phyloP scores from a whole-genome alignment of 2,113 vertebrate species.

The Odontophorus gujanensis region DNA sequence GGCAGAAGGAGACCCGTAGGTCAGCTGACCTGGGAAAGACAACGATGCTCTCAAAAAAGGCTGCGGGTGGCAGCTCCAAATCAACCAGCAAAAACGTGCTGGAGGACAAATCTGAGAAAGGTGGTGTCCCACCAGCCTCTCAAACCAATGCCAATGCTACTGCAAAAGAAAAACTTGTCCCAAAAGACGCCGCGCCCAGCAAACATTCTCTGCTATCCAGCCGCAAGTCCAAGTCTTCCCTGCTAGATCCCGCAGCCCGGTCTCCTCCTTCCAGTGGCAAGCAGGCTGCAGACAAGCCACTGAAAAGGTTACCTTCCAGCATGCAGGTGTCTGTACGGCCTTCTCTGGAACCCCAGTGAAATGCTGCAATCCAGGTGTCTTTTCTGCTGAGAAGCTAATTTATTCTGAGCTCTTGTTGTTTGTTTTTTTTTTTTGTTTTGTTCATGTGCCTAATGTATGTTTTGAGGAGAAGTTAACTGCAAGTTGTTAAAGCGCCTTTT shows the following conservation, averaged over 20 bases:
- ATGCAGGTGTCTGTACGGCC: constrained; percentile 90
- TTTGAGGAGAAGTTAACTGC: constrained; percentile 77
- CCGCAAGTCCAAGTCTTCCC: constrained; percentile 93
- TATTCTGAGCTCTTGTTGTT: constrained; percentile 76
- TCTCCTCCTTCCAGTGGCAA: constrained; percentile 83
- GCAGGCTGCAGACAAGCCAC: constrained; percentile 84
- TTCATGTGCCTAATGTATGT: constrained; percentile 85
- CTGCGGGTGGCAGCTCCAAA: constrained; percentile 79
- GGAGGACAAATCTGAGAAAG: constrained; percentile 72
- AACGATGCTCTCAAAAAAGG: constrained; percentile 86
- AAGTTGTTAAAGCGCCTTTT: constrained; percentile 89
- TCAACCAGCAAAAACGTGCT: constrained; percentile 69
- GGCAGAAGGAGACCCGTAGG: constrained; percentile 93
- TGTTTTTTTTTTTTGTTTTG: constrained; percentile 31
- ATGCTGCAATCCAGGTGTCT: constrained; percentile 74
- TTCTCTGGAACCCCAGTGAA: constrained; percentile 91
- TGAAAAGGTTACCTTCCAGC: constrained; percentile 88
- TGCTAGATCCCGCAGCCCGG: constrained; percentile 79
- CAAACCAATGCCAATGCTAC: constrained; percentile 53
- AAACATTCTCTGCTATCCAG: constrained; percentile 87
- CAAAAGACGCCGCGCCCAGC: constrained; percentile 81
- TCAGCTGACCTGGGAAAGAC: constrained; percentile 95
- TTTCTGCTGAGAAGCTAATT: constrained; percentile 85
- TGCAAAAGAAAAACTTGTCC: constrained; percentile 77
- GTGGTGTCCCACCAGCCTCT: constrained; percentile 12